Percentiles rank a stretch among this genome's conserved stretches.
Evolutionary conservation across 1,140 invertebrate genomes (phyloP).

Genomic region (Musca vetustissima): DNA sequence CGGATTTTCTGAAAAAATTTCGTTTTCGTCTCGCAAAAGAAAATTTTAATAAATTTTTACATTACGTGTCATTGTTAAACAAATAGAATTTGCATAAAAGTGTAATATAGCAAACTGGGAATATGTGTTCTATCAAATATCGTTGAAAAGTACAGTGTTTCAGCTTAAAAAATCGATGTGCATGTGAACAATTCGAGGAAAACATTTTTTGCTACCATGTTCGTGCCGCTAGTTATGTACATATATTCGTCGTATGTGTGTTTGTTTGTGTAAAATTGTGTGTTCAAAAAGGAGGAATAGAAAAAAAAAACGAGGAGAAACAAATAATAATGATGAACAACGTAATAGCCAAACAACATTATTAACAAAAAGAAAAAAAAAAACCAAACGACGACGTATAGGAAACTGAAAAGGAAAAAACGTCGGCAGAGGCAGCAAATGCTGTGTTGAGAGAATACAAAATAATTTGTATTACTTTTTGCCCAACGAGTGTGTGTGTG

Average conservation of each 20-base stretch:
- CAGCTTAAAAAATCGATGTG: not conserved
- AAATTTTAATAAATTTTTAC: slow-evolving; percentile 25
- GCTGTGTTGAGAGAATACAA: slow-evolving; percentile 8
- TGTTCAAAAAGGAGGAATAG: slow-evolving; percentile 8
- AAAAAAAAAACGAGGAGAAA: not conserved
- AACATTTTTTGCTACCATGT: slow-evolving; percentile 19
- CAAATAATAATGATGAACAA: slow-evolving; percentile 12
- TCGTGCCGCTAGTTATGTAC: slow-evolving; percentile 28
- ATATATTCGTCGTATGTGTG: slow-evolving; percentile 10
- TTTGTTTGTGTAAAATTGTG: slow-evolving; percentile 11
- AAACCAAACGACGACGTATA: not conserved
- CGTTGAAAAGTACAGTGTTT: slow-evolving; percentile 12
- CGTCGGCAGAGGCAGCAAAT: slow-evolving; percentile 16
- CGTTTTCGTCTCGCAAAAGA: slow-evolving; percentile 26
- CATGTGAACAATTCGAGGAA: slow-evolving; percentile 25
- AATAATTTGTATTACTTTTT: slow-evolving; percentile 13
- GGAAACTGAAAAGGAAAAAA: slow-evolving; percentile 9
- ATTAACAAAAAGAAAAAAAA: slow-evolving; percentile 13
- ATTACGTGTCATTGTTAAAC: slow-evolving; percentile 5
- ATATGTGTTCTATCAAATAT: slow-evolving; percentile 8
- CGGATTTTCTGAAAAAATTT: slow-evolving; percentile 28
- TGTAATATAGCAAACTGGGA: slow-evolving; percentile 2
- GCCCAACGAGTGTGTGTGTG: not conserved
- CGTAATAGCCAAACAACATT: slow-evolving; percentile 7
- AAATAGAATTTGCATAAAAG: not conserved